Percentiles rank a stretch among this genome's conserved stretches.
These are phyloP conservation scores for Plodia interpunctella DNA, from an alignment of 1,140 invertebrate genomes.

Conservation along the genomic window DNA sequence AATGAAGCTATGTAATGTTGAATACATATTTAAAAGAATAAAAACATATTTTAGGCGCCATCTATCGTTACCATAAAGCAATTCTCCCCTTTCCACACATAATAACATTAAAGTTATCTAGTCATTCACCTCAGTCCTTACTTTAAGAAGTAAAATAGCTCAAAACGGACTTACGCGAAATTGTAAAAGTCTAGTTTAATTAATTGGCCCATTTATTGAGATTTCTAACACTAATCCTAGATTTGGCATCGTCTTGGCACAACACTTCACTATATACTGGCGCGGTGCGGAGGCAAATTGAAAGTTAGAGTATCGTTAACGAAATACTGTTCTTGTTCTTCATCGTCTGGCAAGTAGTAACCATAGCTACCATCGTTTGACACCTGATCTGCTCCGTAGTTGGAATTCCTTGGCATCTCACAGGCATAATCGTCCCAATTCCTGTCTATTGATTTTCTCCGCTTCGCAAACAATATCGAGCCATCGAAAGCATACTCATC, in stretches of 20 bases:
- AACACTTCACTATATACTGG: conserved; percentile 59
- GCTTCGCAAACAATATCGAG: conserved; percentile 68
- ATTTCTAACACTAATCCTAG: conserved; percentile 37
- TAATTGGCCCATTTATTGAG: conserved; percentile 60
- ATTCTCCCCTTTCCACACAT: too few species aligned
- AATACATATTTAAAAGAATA: too few species aligned
- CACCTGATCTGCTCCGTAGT: conserved; percentile 42
- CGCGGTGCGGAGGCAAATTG: conserved; percentile 61
- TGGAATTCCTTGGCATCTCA: conserved; percentile 34
- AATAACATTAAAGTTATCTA: too few species aligned
- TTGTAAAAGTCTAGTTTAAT: conserved; percentile 45
- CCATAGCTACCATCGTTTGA: conserved; percentile 73
- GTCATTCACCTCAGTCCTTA: too few species aligned
- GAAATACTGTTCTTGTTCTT: conserved; percentile 62
- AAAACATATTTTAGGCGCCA: too few species aligned
- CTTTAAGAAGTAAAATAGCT: conserved; percentile 29
- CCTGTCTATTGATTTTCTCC: conserved; percentile 66
- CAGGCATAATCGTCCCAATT: conserved; percentile 54
- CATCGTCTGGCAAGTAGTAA: conserved; percentile 68
- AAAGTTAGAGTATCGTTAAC: conserved; percentile 70
- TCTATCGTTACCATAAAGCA: too few species aligned
- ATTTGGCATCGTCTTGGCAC: conserved; percentile 36
- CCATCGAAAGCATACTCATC: conserved; percentile 72
- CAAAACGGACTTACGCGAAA: conserved; percentile 21
- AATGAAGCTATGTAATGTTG: too few species aligned